phyloP scores from a whole-genome alignment of 2,888 invertebrate species.

The Parochlus steinenii region DNA sequence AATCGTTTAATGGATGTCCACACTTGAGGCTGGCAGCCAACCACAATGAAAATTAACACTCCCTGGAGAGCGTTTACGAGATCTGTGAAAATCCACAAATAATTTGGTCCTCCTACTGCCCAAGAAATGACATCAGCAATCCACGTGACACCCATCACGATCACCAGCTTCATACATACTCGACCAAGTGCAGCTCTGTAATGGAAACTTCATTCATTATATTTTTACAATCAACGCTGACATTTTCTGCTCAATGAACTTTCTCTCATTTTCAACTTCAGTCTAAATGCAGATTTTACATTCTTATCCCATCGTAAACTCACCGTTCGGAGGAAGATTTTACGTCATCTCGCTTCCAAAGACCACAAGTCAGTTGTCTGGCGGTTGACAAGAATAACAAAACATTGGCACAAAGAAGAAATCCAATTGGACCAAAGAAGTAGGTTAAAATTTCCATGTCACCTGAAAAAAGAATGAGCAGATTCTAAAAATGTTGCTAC shows the following conservation, averaged over 20 bases:
- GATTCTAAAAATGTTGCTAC: no score
- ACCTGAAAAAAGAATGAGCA: slow-evolving; percentile 30
- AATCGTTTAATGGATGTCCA: slow-evolving; percentile 49
- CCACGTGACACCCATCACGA: slow-evolving; percentile 68
- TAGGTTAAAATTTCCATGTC: slow-evolving; percentile 67
- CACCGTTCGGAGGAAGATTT: slow-evolving; percentile 65
- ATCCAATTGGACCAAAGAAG: slow-evolving; percentile 72
- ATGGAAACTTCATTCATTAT: slow-evolving; percentile 16
- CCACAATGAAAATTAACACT: slow-evolving; percentile 74
- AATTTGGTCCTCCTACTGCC: slow-evolving; percentile 64
- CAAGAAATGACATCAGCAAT: slow-evolving; percentile 70
- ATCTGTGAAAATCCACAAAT: slow-evolving; percentile 71
- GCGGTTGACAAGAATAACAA: slow-evolving; percentile 66
- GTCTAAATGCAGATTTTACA: no score
- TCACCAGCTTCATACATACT: slow-evolving; percentile 72
- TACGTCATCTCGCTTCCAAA: slow-evolving; percentile 77
- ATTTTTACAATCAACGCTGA: slow-evolving; percentile 5
- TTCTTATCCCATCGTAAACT: no score
- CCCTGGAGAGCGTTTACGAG: slow-evolving; percentile 75
- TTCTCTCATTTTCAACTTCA: no score
- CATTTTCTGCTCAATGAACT: slow-evolving; percentile 1
- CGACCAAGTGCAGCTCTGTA: slow-evolving; percentile 61
- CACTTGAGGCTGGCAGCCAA: slow-evolving; percentile 75
- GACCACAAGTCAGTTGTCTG: slow-evolving; percentile 68
- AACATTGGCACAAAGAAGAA: slow-evolving; percentile 59